phyloP scores from a whole-genome alignment of 2,113 vertebrate genomes.

The Naja naja region DNA sequence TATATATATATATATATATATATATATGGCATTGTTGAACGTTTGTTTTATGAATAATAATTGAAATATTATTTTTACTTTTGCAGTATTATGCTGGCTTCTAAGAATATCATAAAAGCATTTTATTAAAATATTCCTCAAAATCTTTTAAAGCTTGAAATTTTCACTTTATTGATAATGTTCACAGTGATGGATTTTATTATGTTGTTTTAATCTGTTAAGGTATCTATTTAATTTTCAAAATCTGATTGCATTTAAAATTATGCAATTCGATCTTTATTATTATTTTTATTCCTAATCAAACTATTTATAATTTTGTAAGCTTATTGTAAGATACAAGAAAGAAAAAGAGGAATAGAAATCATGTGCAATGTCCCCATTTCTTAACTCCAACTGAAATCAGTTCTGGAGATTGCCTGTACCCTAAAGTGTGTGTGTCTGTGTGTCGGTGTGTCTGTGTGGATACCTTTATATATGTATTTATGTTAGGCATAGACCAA shows the following conservation, averaged over 20 bases:
- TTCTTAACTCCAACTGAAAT: neutral
- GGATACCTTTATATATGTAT: neutral
- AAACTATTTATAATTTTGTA: neutral
- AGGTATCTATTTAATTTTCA: neutral
- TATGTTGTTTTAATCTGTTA: neutral
- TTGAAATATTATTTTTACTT: neutral
- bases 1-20: too few species aligned
- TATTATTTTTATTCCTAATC: neutral
- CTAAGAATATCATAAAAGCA: neutral
- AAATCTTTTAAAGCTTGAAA: neutral
- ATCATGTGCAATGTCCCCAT: neutral
- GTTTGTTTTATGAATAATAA: constrained; percentile 24
- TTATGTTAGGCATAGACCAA: neutral
- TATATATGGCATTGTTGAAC: neutral
- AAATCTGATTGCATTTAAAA: neutral
- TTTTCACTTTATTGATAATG: neutral
- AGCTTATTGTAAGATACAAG: neutral
- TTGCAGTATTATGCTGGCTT: neutral
- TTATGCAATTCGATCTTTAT: neutral
- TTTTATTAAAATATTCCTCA: neutral
- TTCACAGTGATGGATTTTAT: neutral
- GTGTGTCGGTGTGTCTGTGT: neutral
- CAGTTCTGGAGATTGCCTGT: neutral
- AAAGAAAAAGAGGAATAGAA: neutral
- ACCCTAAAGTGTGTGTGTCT: neutral